Evolutionary conservation across 2,113 vertebrate species (phyloP).

Genomic region (Halichoerus grypus): DNA sequence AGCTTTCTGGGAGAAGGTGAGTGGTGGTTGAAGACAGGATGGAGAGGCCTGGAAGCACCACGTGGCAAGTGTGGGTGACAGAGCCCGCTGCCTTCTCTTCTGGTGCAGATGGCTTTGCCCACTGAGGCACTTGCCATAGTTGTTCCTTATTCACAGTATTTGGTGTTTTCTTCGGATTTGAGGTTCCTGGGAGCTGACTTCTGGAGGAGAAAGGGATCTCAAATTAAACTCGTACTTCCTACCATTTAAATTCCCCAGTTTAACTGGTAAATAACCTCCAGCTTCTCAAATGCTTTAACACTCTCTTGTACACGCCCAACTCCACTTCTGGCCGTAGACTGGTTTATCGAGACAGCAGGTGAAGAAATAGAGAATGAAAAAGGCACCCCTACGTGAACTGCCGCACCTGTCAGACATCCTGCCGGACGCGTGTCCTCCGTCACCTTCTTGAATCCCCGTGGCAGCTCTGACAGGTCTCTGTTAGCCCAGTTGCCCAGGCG

Average conservation of each 20-base stretch:
- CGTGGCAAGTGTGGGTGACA: not conserved
- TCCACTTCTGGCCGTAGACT: not conserved
- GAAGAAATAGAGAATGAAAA: not conserved
- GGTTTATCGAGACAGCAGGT: not conserved
- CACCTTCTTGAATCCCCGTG: not conserved
- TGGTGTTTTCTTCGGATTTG: not conserved
- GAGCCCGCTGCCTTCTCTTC: not conserved
- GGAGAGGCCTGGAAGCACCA: not conserved
- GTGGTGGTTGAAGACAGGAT: too few species aligned
- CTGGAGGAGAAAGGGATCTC: not conserved
- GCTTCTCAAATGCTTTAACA: not conserved
- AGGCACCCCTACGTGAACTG: not conserved
- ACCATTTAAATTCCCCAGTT: not conserved
- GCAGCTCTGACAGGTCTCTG: not conserved
- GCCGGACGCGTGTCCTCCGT: not conserved
- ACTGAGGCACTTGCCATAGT: too few species aligned
- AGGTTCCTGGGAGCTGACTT: not conserved
- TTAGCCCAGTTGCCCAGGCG: too few species aligned
- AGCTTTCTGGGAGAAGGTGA: not conserved
- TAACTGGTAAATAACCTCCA: not conserved
- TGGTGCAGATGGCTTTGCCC: accelerated
- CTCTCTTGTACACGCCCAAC: not conserved
- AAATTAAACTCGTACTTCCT: not conserved
- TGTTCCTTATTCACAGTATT: not conserved
- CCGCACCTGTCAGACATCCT: accelerated